Evolutionary conservation across 2,888 invertebrate genomes (phyloP), one percentile per base, ranked within the genome.

Genomic region (Spicauda simplicius): DNA sequence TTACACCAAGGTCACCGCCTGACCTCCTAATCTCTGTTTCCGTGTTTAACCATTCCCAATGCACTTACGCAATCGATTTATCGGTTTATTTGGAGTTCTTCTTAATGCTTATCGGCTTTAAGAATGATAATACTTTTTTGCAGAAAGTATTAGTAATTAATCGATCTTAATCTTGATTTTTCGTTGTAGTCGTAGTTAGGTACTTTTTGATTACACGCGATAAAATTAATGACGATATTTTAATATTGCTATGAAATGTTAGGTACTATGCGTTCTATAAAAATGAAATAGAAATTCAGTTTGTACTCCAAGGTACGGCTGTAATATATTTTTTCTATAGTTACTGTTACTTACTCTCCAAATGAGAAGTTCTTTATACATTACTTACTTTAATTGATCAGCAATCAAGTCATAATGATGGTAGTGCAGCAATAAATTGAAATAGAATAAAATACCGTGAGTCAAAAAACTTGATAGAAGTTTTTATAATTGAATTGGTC

Each of bases 1-100:
- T 91, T 91, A 76, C 80, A 78, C 80, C 92, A 93, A 92, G 93
- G 92, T 92, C 91, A 91, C 86, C 82, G 84, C 75, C 79, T 91
- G 90, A 90, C 92, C 91, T 87, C 86, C 88, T 91, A 84, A 87
- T 85, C 86, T 80, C 78, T 79, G 79, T 76, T 78, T 77, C 77
- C 77, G 77, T 76, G 69, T 71, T 69, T 69, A 66, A 53, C 62
- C 66, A 70, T 64, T 64, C 65, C 61, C 69, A 68, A 66, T 66
- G 41, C 62, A 61, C 60, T 60, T 66, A 56, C 60, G 60, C 55
- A 66, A 66, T 48, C 33, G 11, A 19, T 33, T 66, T 61, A 55
- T 55, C 60, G 48, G 48, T 33, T 48, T 54, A 54, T 66, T 64
- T 41, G 58, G 41, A 41, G 30, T 50, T 52, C 20, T 33, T 19